These are phyloP conservation scores for Fragum sueziense DNA, from an alignment of 2,888 invertebrate genomes.

Conservation along the genomic window DNA sequence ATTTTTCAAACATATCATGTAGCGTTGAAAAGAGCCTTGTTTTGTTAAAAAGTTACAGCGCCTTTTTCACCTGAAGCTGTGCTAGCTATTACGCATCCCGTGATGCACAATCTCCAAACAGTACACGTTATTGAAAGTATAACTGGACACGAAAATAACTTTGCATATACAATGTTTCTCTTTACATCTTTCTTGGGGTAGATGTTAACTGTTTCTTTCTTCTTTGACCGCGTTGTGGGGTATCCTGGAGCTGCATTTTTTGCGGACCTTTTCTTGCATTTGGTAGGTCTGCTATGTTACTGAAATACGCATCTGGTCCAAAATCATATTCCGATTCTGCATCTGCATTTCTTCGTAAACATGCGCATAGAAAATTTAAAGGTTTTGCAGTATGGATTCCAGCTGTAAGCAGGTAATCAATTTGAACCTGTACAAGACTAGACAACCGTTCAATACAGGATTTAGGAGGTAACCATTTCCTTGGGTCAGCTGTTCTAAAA, in stretches of 20 bases:
- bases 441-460: constrained; percentile 13
- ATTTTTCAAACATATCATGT: too few species aligned
- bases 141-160: too few species aligned
- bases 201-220: neutral
- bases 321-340: constrained; percentile 26
- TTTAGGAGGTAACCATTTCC: constrained; percentile 23
- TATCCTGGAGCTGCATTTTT: neutral
- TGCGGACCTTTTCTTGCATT: neutral
- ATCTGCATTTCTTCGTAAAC: neutral
- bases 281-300: neutral
- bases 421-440: constrained; percentile 7
- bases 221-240: neutral
- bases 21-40: too few species aligned
- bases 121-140: too few species aligned
- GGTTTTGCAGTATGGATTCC: neutral
- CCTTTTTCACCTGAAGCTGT: too few species aligned
- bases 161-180: too few species aligned
- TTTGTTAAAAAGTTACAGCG: too few species aligned
- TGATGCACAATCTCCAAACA: too few species aligned
- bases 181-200: too few species aligned
- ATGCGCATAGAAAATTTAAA: neutral
- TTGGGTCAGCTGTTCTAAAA: constrained; percentile 10
- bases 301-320: constrained; percentile 13
- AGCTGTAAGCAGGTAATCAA: constrained; percentile 16
- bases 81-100: too few species aligned